Evolutionary conservation across 2,888 invertebrate species (phyloP).

Genomic region (Lagria hirta): DNA sequence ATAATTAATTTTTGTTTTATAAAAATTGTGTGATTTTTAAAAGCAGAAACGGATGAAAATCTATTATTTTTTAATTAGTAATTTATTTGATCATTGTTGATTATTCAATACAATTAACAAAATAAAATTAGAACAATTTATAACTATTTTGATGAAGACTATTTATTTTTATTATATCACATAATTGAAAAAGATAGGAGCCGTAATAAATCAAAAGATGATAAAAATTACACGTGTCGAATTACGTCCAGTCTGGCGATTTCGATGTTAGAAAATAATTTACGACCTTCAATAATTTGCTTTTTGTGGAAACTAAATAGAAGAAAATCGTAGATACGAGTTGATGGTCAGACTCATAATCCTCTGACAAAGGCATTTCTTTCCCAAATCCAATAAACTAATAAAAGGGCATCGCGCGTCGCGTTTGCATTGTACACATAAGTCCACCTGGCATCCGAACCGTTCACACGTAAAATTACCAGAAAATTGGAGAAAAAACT

Average conservation of each 20-base stretch:
- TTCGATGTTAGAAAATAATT: no score
- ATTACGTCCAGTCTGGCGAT: constrained; percentile 40
- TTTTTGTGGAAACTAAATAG: constrained; percentile 51
- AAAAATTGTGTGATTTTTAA: no score
- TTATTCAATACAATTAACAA: no score
- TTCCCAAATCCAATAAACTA: constrained; percentile 45
- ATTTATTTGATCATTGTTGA: no score
- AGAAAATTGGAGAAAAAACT: constrained; percentile 49
- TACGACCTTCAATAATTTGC: constrained; percentile 45
- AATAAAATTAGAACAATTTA: no score
- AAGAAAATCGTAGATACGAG: constrained; percentile 31
- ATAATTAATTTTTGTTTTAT: no score
- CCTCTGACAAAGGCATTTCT: constrained; percentile 34
- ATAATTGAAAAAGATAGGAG: no score
- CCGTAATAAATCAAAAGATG: constrained; percentile 33
- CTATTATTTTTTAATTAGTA: no score
- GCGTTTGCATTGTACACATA: constrained; percentile 38
- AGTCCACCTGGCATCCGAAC: constrained; percentile 45
- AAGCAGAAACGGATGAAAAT: no score
- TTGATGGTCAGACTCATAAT: constrained; percentile 37
- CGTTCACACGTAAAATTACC: constrained; percentile 50
- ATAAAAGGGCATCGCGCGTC: constrained; percentile 49
- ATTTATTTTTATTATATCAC: no score
- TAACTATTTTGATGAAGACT: no score
- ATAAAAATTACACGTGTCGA: constrained; percentile 42